Evolutionary conservation across 2,888 invertebrate species (phyloP), one percentile per base, ranked within the genome.

Genomic region (Rhagophthalmus giganteus): DNA sequence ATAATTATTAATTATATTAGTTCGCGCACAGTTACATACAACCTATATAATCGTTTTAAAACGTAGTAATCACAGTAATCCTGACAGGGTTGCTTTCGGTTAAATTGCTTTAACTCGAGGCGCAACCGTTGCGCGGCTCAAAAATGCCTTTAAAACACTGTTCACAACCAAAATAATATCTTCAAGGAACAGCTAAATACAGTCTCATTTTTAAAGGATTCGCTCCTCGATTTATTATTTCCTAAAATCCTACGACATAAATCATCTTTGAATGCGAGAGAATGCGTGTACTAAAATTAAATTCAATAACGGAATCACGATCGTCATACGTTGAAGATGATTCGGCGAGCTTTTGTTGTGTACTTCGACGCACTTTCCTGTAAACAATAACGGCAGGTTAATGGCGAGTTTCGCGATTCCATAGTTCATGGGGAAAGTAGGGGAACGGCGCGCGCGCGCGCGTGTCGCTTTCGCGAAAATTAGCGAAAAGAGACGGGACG

Each of bases 341-440:
- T 45, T 51, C 13, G 27, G 51, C 10, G 25, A 33, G 46, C 51
- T 71, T 56, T 68, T 68, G 60, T 73, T 78, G 38, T 41, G 45
- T 15, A 74, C 75, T 65, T 79, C 78, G 65, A 78, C 80, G 74
- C 86, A 86, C 72, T 85, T 84, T 63, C 85, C 85, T 85, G 78
- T 2, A 76, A 50, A 45, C 33, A n/a, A n/a, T n/a, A n/a, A n/a
- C n/a, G n/a, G n/a, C n/a, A n/a, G n/a, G n/a, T n/a, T n/a, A n/a
- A n/a, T n/a, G n/a, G n/a, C n/a, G n/a, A n/a, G n/a, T n/a, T n/a
- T n/a, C n/a, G n/a, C n/a, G n/a, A n/a, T n/a, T n/a, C n/a, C n/a
- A n/a, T n/a, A n/a, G n/a, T n/a, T n/a, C n/a, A n/a, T n/a, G n/a
- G n/a, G n/a, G n/a, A n/a, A n/a, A n/a, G n/a, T n/a, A n/a, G n/a